Evolutionary conservation across 2,888 invertebrate species (phyloP), one percentile per base, ranked within the genome.

Genomic region (Aspidiotus destructor): DNA sequence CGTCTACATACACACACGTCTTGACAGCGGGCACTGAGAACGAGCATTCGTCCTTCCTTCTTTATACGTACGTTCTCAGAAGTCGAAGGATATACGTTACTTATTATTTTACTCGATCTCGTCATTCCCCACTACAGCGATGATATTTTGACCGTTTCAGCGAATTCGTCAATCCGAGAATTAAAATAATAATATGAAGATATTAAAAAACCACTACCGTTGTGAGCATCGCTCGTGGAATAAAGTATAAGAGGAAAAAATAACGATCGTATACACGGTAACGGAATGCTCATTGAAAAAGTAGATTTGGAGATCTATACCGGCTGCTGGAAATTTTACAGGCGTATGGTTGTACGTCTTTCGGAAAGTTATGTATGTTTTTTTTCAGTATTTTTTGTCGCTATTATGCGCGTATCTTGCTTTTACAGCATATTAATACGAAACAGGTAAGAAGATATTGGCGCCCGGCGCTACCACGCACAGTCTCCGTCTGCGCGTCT

Each of bases 401-500:
- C 16, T 41, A 41, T 65, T 65, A 52, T 58, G 13, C 17, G 15
- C 17, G 10, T 55, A 41, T 58, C 10, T 63, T 42, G 40, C 42
- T 44, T n/a, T 40, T 8, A 17, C 57, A 65, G 55, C 65, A 65
- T 65, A 65, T 65, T 65, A 65, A 65, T 65, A 65, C 57, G 57
- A 55, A 28, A 58, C 57, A 65, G 65, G 65, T 65, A 65, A 65
- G 65, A 65, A 65, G 65, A 17, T 58, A 57, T 61, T 65, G 65
- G 65, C 65, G 65, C 65, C 65, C 57, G 65, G 65, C 57, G 65
- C 58, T 65, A 55, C 55, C 44, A 16, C 41, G 65, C 28, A 28
- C 28, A 41, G 65, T 65, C 65, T 65, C 40, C 42, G 65, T 65
- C 65, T 65, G 57, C 42, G 57, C 65, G 42, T 55, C 65, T 65